A percentile compares a stretch with the other conserved stretches of the same genome.
Evolutionary conservation across 2,113 vertebrate species (phyloP).

Genomic region (Phalacrocorax aristotelis): DNA sequence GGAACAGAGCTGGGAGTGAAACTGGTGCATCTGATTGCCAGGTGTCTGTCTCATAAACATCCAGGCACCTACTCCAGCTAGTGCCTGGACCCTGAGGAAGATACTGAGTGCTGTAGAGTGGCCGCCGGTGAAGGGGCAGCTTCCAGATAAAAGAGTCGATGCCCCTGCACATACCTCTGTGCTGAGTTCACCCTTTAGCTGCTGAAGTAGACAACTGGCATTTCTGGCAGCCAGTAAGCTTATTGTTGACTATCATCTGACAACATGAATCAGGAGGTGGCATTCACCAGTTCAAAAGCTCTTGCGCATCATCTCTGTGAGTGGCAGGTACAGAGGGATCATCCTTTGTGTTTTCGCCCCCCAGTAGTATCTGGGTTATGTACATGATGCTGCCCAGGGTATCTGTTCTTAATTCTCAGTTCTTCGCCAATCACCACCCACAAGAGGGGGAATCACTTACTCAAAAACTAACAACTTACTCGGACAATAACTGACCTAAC

Average conservation of each 20-base stretch:
- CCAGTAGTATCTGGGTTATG: fast-evolving
- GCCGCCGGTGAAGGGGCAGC: not conserved
- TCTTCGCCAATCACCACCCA: not conserved
- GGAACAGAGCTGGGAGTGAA: not conserved
- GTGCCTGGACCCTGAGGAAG: not conserved
- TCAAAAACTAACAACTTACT: not conserved
- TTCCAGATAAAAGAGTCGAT: not conserved
- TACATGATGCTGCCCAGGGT: not conserved
- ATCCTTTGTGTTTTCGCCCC: not conserved
- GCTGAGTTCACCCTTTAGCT: not conserved
- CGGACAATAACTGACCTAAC: not conserved
- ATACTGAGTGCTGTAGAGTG: not conserved
- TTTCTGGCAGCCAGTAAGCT: not conserved
- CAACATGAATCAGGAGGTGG: not conserved
- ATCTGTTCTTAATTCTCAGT: not conserved
- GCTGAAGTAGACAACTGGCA: not conserved
- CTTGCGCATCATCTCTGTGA: not conserved
- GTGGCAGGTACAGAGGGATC: not conserved
- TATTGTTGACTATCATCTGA: not conserved
- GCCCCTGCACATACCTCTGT: not conserved
- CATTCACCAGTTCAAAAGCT: not conserved
- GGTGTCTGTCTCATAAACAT: not conserved
- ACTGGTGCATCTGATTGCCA: not conserved
- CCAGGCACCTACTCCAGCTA: not conserved
- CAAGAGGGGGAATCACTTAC: not conserved